phyloP scores from a whole-genome alignment of 2,113 vertebrate species.

The Tringa solitaria region DNA sequence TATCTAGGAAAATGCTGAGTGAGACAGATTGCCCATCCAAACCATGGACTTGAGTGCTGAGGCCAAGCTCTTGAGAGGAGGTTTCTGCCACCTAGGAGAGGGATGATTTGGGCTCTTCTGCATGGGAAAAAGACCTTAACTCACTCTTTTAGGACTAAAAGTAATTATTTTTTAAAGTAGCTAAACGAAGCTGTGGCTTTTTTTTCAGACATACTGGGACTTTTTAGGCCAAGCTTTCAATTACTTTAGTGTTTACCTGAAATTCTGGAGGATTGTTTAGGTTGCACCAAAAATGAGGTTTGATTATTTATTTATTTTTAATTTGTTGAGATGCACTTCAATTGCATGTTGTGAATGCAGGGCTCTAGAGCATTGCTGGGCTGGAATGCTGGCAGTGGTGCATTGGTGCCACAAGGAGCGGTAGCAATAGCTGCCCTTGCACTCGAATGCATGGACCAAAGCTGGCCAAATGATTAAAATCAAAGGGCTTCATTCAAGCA shows the following conservation, averaged over 20 bases:
- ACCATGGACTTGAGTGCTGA: background rate
- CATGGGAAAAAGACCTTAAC: background rate
- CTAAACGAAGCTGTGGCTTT: background rate
- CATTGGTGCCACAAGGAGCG: fast-evolving
- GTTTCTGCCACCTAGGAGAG: background rate
- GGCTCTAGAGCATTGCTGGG: background rate
- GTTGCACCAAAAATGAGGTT: background rate
- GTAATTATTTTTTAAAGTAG: background rate
- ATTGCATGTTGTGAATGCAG: background rate
- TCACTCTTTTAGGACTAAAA: background rate
- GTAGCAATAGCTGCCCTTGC: background rate
- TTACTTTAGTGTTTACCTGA: background rate
- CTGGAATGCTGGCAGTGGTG: too few relatives aligned
- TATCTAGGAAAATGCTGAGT: background rate
- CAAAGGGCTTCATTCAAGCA: background rate
- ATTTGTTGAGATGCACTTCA: background rate
- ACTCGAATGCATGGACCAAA: too few relatives aligned
- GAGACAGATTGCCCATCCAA: too few relatives aligned
- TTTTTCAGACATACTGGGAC: background rate
- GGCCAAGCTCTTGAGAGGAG: background rate
- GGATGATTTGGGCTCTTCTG: background rate
- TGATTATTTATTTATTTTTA: background rate
- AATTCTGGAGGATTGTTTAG: background rate
- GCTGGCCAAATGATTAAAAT: background rate
- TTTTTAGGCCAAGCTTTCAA: background rate